Conservation (phyloP, 1,140 invertebrate genomes). For the Brachionus manjavacas region DNA sequence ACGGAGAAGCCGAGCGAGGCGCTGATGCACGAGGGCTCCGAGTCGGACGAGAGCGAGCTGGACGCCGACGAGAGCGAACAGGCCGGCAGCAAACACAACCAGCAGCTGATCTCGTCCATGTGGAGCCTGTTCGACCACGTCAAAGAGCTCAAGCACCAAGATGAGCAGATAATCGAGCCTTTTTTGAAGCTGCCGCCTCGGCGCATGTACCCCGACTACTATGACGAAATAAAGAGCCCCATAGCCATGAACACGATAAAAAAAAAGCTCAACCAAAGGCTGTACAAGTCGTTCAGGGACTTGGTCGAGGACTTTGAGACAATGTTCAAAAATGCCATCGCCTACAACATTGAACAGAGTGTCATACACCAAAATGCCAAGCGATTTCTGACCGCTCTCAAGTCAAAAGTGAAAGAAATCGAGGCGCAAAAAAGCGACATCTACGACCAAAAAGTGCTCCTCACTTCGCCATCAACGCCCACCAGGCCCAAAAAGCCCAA, state of each 20-base stretch:
- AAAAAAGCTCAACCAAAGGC: conserved; percentile 74
- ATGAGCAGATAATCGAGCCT: conserved; percentile 69
- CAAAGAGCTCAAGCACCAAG: neutral
- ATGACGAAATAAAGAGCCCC: conserved; percentile 90
- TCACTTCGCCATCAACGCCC: neutral
- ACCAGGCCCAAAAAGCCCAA: neutral
- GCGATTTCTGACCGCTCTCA: neutral
- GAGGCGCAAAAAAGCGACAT: neutral
- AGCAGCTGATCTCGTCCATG: neutral
- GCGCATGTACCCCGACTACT: conserved; percentile 85
- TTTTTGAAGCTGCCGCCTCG: conserved; percentile 85
- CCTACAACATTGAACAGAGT: conserved; percentile 82
- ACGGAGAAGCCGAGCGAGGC: neutral
- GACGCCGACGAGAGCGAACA: neutral
- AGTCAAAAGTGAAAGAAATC: neutral
- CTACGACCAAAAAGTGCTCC: neutral
- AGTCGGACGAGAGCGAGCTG: neutral
- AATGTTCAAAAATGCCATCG: conserved; percentile 97
- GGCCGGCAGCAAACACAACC: neutral
- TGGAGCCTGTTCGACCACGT: neutral
- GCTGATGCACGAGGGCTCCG: neutral
- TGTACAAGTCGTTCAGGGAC: conserved; percentile 71
- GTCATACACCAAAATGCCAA: conserved; percentile 65
- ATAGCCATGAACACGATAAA: conserved; percentile 87
- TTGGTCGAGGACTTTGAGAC: conserved; percentile 89